Base-by-base conservation (phyloP, 2,797 vertebrate genomes). In the Euthynnus affinis region DNA sequence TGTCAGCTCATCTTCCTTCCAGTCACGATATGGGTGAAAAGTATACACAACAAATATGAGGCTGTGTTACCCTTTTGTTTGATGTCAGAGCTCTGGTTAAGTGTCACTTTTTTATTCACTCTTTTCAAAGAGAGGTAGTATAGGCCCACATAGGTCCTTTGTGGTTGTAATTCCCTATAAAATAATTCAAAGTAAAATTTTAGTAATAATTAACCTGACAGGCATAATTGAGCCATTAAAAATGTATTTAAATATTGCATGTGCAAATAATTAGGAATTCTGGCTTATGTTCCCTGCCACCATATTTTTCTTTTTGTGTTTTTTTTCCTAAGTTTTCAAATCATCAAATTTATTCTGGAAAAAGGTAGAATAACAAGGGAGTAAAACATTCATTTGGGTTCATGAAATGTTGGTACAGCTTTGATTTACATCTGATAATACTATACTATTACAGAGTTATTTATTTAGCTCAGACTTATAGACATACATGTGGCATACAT, bases 1-100 rank as follows among this genome's bases (percentile, higher is more conserved):
- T 92, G 90, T 90, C 93, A 87, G 92, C 95, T 96, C 95, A 89
- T 96, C 95, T 96, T 88, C 85, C 83, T 95, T 96, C 95, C 94
- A 94, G 94, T 95, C 91, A 87, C 49, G 81, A 70, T 88, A 92
- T 89, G 80, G 84, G 80, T 91, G 92, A 91, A 92, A 94, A 95
- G 84, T 86, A 83, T 90, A 87, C 65, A 81, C 79, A 82, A 71
- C 85, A 89, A 93, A 90, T 85, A 85, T 85, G 67, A 80, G 65
- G 52, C 60, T 71, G 52, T 68, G 74, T 81, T 84, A 71, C 25
- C 40, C 91, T 92, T 96, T 96, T 95, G 73, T 94, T 91, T 91
- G 76, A 95, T 95, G 94, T 95, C 96, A 96, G 93, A 93, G 96
- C 94, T 95, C 94, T 93, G 92, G 93, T 91, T 93, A 42, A 37